Base-by-base conservation (phyloP, 2,113 vertebrate genomes). In the Melanerpes aurifrons region DNA sequence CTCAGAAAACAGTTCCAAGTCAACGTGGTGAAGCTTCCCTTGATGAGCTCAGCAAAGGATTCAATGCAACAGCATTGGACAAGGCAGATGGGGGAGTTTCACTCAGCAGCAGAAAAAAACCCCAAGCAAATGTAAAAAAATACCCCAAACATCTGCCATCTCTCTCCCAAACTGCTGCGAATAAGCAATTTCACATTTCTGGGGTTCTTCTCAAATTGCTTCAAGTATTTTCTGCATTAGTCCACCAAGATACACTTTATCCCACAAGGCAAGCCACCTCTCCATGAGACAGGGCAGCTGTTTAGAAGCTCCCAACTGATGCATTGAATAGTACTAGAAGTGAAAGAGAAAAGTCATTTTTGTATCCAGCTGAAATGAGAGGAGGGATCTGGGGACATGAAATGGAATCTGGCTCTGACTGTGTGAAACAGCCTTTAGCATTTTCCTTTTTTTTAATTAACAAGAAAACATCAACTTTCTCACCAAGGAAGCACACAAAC, bases 301-400 rank as follows among this genome's bases (percentile, higher is more conserved):
- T 40, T 95, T 62, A 73, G 92, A 88, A 90, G 74, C 67, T 89
- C 92, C 74, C 70, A 82, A 32, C 9, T 37, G 77, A 54, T 70
- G 57, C 48, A 74, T 0, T 47, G 68, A 92, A 90, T 6, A 86
- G 79, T 13, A 67, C 68, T 84, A 80, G 53, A 85, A 91, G 29
- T 43, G 12, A 87, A 91, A 91, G 61, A 93, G 45, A 70, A 92
- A 89, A 75, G 81, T 69, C 0, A 1, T 73, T 92, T 88, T 62
- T 84, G n/a, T 62, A 84, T 84, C 90, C 90, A 89, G 86, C 22
- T 92, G 81, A 90, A 95, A 92, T 75, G 56, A 96, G 88, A 92
- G 67, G 18, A 95, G 59, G 92, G 90, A 96, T 84, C 19, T 92
- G 67, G 73, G 92, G 86, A 96, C 20, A 62, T 47, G 35, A 82